Evolutionary conservation across 2,797 vertebrate genomes (phyloP).

Genomic region (Acanthurus tractus): DNA sequence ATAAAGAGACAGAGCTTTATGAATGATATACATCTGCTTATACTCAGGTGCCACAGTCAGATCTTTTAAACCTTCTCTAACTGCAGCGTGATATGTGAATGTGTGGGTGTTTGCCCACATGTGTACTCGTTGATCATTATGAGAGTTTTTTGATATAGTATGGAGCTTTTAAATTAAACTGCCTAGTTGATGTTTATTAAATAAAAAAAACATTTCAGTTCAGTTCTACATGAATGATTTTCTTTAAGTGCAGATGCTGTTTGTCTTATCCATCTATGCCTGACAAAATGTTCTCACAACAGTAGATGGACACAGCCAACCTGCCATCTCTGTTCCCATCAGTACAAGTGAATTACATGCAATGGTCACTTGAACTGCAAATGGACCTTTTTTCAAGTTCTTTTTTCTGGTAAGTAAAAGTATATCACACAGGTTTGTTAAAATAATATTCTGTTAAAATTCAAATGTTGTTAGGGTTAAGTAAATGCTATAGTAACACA

Average conservation of each 20-base stretch:
- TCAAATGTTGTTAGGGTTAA: neutral
- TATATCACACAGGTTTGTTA: neutral
- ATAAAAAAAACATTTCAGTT: neutral
- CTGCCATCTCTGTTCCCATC: too few species aligned
- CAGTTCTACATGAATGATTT: too few species aligned
- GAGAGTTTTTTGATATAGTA: constrained; percentile 11
- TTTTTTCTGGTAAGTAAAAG: neutral
- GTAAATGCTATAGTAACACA: constrained; percentile 2
- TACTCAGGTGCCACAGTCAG: constrained; percentile 27
- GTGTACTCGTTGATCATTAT: neutral
- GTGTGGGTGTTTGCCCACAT: constrained; percentile 5
- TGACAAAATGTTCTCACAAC: neutral
- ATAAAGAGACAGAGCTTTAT: constrained; percentile 26
- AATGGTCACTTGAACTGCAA: neutral
- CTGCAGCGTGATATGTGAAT: neutral
- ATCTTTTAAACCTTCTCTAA: constrained; percentile 13
- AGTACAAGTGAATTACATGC: neutral
- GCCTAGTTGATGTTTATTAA: neutral
- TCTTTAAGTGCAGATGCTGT: too few species aligned
- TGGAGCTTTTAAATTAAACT: neutral
- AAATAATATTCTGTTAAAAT: neutral
- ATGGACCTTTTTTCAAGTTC: neutral
- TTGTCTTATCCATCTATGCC: neutral
- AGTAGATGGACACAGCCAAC: neutral
- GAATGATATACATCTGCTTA: constrained; percentile 36